These are phyloP conservation scores for Holacanthus passer DNA, from an alignment of 2,113 vertebrate genomes.

Conservation along the genomic window DNA sequence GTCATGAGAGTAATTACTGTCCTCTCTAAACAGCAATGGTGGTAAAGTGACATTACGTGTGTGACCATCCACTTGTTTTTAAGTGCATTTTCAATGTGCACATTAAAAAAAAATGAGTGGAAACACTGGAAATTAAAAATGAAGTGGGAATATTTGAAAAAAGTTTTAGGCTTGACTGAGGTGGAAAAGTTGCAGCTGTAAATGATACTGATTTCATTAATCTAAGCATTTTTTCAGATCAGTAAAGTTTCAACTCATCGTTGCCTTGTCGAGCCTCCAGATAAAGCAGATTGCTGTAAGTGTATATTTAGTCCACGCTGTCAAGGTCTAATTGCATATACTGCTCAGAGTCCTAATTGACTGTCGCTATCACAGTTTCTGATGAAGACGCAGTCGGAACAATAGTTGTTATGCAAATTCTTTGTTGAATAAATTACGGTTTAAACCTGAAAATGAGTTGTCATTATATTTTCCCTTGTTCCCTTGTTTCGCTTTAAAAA, in stretches of 20 bases:
- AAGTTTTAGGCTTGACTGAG: not conserved
- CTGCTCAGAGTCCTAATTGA: constrained; percentile 27
- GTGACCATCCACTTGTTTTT: not conserved
- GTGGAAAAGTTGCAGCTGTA: not conserved
- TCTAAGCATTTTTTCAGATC: constrained; percentile 19
- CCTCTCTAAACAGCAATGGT: not conserved
- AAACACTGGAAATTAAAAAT: not conserved
- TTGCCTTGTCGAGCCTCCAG: not conserved
- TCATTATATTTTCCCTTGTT: not conserved
- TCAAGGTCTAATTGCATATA: not conserved
- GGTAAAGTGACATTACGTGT: not conserved
- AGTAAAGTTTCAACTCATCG: not conserved
- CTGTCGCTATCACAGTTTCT: not conserved
- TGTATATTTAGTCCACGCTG: not conserved
- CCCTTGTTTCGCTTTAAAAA: constrained; percentile 25
- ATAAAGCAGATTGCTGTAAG: not conserved
- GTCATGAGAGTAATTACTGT: not conserved
- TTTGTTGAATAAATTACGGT: not conserved
- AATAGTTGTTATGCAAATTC: not conserved
- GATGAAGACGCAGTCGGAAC: not conserved
- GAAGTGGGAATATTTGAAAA: not conserved
- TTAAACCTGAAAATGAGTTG: constrained; percentile 10
- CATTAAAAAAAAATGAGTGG: not conserved
- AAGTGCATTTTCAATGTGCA: not conserved
- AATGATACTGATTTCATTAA: not conserved